Conservation (phyloP, 92 coral and sea anemone genomes). For the Epizoanthus fatuus region DNA sequence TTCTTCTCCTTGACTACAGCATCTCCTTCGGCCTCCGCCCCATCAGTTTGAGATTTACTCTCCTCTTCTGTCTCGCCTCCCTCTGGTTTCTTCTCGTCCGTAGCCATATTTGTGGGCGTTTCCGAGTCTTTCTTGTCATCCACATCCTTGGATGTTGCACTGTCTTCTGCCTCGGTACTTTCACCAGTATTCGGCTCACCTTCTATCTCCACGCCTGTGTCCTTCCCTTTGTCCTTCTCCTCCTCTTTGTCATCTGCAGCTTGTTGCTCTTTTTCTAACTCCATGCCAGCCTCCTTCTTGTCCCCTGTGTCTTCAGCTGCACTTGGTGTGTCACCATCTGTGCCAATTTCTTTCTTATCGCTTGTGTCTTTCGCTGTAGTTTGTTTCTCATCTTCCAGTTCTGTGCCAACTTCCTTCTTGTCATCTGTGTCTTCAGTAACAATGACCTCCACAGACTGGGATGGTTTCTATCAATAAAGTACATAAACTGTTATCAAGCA, state of each 20-base stretch:
- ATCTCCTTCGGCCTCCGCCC: not conserved
- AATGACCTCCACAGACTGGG: slow-evolving; percentile 24
- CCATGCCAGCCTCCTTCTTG: slow-evolving; percentile 14
- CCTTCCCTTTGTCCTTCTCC: not conserved
- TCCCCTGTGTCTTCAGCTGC: slow-evolving; percentile 11
- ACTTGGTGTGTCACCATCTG: not conserved
- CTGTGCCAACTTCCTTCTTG: slow-evolving; percentile 8
- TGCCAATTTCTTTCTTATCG: not conserved
- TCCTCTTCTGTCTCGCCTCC: not conserved
- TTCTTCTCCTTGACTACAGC: slow-evolving; percentile 33
- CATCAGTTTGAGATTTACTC: not conserved
- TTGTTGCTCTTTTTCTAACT: slow-evolving; percentile 23
- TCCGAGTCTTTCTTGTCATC: not conserved
- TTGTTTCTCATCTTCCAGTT: slow-evolving; percentile 23
- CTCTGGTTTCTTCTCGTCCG: slow-evolving; percentile 2
- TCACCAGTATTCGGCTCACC: slow-evolving; percentile 50
- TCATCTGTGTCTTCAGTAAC: slow-evolving; percentile 22
- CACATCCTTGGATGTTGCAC: not conserved
- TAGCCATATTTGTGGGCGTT: not conserved
- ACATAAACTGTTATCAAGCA: not conserved
- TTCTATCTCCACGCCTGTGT: slow-evolving; percentile 38
- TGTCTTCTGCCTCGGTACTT: not conserved
- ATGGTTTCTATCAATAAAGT: slow-evolving; percentile 11
- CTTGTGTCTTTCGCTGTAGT: slow-evolving; percentile 1
- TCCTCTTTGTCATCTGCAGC: not conserved